phyloP scores from a whole-genome alignment of 2,797 vertebrate species.

The Micromesistius poutassou region DNA sequence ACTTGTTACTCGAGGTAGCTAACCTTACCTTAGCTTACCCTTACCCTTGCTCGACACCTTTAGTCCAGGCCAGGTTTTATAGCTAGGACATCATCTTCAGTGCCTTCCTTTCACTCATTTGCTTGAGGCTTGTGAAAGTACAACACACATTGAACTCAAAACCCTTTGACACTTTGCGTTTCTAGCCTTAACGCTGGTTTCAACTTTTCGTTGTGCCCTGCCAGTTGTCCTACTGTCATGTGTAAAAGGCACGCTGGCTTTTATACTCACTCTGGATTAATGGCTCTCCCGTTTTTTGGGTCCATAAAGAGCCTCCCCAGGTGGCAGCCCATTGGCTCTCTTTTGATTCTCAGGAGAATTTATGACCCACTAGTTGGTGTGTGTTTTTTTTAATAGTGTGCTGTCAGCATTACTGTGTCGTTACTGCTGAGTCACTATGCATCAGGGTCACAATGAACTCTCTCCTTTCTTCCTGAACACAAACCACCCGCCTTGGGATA shows the following conservation, averaged over 20 bases:
- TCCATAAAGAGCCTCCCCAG: not conserved
- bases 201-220: not conserved
- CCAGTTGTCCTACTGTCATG: not conserved
- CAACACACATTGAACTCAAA: no score
- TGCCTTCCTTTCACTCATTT: not conserved
- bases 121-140: no score
- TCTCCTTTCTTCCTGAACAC: not conserved
- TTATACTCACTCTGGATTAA: not conserved
- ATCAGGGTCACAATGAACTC: conserved; percentile 8
- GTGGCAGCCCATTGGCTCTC: not conserved
- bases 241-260: not conserved
- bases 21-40: no score
- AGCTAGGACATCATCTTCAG: not conserved
- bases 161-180: no score
- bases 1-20: not conserved
- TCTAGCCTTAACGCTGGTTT: not conserved
- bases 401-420: conserved; percentile 26
- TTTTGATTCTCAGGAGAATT: not conserved
- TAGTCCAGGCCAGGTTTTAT: not conserved
- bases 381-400: not conserved
- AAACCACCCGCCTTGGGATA: not conserved
- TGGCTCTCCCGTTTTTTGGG: not conserved
- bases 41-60: not conserved
- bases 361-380: not conserved
- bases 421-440: conserved; percentile 41